Percentiles rank a stretch among this genome's conserved stretches.
Evolutionary conservation across 1,140 invertebrate genomes (phyloP).

Genomic region (Aphaenogaster rudis): DNA sequence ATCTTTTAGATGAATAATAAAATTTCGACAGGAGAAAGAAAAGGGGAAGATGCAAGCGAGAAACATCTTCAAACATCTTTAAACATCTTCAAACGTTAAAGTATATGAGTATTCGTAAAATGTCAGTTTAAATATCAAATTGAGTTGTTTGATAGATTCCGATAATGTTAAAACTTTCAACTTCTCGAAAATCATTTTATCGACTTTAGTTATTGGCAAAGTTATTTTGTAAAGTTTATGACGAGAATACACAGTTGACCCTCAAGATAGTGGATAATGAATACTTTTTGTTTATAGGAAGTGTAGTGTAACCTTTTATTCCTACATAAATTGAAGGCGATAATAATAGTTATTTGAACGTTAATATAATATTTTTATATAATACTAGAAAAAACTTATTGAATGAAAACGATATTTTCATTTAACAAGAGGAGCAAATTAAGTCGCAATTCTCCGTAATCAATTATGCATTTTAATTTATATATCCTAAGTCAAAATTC

Average conservation of each 20-base stretch:
- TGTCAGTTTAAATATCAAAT: background rate
- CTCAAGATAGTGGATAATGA: background rate
- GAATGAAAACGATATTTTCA: slow-evolving; percentile 17
- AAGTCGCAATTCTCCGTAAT: background rate
- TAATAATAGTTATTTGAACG: slow-evolving; percentile 49
- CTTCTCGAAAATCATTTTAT: slow-evolving; percentile 20
- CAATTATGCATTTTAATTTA: background rate
- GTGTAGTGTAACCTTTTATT: slow-evolving; percentile 34
- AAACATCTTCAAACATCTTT: no score
- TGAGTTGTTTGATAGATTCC: slow-evolving; percentile 5
- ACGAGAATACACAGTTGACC: background rate
- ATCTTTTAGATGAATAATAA: background rate
- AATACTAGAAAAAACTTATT: slow-evolving; percentile 19
- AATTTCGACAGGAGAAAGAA: background rate
- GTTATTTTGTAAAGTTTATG: slow-evolving; percentile 22
- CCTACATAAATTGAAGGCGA: background rate
- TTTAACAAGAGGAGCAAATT: background rate
- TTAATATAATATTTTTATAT: slow-evolving; percentile 38
- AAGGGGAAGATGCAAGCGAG: background rate
- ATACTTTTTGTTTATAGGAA: slow-evolving; percentile 7
- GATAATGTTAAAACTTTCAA: slow-evolving; percentile 21
- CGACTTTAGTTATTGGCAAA: background rate
- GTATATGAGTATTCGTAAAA: no score
- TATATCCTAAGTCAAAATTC: background rate
- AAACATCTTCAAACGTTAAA: no score